Evolutionary conservation across 2,797 vertebrate genomes (phyloP), one percentile per base, ranked within the genome.

Genomic region (Cyprinella venusta): DNA sequence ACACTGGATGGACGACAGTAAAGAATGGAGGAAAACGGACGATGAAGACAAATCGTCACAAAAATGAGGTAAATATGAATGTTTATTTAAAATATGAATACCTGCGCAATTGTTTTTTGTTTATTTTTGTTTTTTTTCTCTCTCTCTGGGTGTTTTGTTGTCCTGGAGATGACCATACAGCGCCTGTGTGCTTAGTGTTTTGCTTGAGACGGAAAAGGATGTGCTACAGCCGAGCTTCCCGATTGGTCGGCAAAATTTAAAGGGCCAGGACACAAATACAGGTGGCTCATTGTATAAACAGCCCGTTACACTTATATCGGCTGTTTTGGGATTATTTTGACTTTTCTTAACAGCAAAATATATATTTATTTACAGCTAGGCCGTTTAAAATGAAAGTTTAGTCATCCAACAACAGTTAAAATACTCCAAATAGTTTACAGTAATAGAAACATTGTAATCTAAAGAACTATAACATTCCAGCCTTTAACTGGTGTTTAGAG

Each of bases 161-260:
- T 82, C 80, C 56, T 76, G 71, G 71, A 69, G 61, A 59, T 33
- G 64, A 65, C 21, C 45, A 68, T 33, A 33, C 40, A 63, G 52
- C 81, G 54, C 16, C 75, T 21, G 82, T 33, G 15, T 67, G 8
- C 40, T 68, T 48, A n/a, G 36, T 30, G 79, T 56, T 52, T 65
- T 13, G 50, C 48, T 30, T 45, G 21, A 56, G 64, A 21, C 65
- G 65, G 75, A 78, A 78, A 77, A 40, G 75, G 75, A 50, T 36
- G 75, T 26, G 30, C 52, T 4, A 9, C 42, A 15, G 45, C 10
- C 5, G 2, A 33, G 26, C 42, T 36, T 33, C 30, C n/a, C 1
- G 40, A 83, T 70, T 83, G 82, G 82, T 38, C 54, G 40, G 30
- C 6, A 18, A 26, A 13, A 83, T 78, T 70, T 83, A 83, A 83